phyloP scores from a whole-genome alignment of 2,113 vertebrate genomes.

The Hydropotes inermis region DNA sequence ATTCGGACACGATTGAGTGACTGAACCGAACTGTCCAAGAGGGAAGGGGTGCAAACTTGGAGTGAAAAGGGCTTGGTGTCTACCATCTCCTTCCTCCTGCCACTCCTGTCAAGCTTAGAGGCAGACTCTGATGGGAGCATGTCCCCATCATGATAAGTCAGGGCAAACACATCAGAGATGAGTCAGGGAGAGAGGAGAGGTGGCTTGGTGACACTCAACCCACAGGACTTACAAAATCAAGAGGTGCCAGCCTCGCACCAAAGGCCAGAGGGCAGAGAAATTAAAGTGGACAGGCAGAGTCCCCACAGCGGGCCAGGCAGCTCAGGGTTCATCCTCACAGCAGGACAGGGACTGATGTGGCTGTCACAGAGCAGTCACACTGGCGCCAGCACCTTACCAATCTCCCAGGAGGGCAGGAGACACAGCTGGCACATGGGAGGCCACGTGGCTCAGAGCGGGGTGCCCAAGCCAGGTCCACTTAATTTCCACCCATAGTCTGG shows the following conservation, averaged over 20 bases:
- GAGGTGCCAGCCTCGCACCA: not conserved
- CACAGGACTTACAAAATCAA: not conserved
- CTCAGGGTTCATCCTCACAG: not conserved
- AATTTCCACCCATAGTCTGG: not conserved
- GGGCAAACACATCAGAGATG: not conserved
- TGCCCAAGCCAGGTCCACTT: fast-evolving
- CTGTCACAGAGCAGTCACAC: not conserved
- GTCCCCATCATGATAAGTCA: fast-evolving
- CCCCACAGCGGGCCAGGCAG: not conserved
- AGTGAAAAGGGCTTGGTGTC: not conserved
- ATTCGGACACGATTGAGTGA: not conserved
- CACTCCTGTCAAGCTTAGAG: not conserved
- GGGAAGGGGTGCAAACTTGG: not conserved
- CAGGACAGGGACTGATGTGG: not conserved
- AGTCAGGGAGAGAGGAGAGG: not conserved
- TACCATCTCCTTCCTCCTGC: not conserved
- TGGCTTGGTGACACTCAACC: not conserved
- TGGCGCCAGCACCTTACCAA: not conserved
- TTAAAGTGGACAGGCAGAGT: not conserved
- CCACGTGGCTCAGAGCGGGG: fast-evolving
- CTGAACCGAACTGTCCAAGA: not conserved
- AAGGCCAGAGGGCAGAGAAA: not conserved
- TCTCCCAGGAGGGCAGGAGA: not conserved
- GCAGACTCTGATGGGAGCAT: fast-evolving
- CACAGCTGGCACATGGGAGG: fast-evolving